phyloP scores from a whole-genome alignment of 2,797 vertebrate genomes.

The Hydrolagus colliei region DNA sequence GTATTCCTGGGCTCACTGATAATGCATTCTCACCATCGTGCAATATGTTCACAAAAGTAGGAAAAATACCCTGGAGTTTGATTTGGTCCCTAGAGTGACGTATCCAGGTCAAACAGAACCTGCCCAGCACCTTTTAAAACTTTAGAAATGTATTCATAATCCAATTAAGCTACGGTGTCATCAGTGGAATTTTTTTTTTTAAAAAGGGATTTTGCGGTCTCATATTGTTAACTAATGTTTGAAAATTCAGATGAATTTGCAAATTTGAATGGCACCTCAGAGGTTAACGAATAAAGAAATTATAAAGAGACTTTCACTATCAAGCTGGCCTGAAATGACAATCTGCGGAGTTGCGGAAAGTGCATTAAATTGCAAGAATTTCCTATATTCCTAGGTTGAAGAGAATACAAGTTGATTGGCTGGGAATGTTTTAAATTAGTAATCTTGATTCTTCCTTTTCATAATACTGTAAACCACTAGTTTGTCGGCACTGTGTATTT shows the following conservation, averaged over 20 bases:
- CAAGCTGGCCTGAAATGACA: neutral
- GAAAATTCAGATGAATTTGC: no score
- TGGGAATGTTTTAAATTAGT: neutral
- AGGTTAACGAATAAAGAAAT: neutral
- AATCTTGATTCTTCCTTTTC: neutral
- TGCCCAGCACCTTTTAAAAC: neutral
- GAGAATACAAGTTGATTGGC: neutral
- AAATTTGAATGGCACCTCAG: neutral
- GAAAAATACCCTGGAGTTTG: no score
- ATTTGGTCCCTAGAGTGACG: no score
- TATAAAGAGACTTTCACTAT: neutral
- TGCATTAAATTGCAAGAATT: constrained; percentile 24
- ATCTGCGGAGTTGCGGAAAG: neutral
- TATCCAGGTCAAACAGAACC: no score
- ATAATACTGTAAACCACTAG: neutral
- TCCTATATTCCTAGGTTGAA: neutral
- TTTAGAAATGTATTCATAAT: neutral
- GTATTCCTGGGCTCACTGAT: no score
- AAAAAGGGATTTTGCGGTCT: neutral
- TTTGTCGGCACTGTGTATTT: neutral
- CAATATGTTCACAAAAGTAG: no score
- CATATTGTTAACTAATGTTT: neutral
- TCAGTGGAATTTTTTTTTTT: neutral
- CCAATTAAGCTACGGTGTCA: neutral
- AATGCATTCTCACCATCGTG: no score